These are phyloP conservation scores for Campylorhamphus procurvoides DNA, from an alignment of 2,113 vertebrate genomes.

Conservation along the genomic window DNA sequence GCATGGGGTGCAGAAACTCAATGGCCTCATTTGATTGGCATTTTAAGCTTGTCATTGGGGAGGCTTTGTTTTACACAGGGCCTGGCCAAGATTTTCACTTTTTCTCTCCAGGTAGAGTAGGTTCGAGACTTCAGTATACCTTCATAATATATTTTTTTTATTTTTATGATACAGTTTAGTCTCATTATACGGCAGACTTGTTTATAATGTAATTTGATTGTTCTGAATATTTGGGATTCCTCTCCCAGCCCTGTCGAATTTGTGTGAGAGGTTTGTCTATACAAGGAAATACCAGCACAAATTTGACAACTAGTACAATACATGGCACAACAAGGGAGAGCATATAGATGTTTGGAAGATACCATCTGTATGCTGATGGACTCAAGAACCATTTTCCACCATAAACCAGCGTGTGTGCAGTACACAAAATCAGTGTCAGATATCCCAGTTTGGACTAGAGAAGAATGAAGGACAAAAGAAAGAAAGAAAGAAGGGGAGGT, in stretches of 20 bases:
- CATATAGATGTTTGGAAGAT: constrained; percentile 81
- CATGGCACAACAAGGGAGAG: constrained; percentile 85
- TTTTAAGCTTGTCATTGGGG: neutral
- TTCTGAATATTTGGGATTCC: constrained; percentile 29
- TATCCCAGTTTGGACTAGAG: constrained; percentile 90
- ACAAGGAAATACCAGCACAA: constrained; percentile 85
- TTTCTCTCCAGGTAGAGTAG: neutral
- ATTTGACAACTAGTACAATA: constrained; percentile 81
- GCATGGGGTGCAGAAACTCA: neutral
- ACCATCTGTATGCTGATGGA: constrained; percentile 78
- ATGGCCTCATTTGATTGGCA: neutral
- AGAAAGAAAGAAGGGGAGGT: neutral
- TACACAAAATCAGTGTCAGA: constrained; percentile 85
- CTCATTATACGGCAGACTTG: constrained; percentile 64
- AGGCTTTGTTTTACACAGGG: neutral
- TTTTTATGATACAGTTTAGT: neutral
- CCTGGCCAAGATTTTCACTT: neutral
- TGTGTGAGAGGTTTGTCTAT: constrained; percentile 79
- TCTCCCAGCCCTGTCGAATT: constrained; percentile 92
- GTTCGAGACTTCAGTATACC: neutral
- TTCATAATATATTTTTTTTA: neutral
- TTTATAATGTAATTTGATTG: constrained; percentile 29
- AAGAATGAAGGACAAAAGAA: constrained; percentile 1
- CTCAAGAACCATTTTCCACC: constrained; percentile 83
- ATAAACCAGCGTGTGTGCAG: constrained; percentile 82